Evolutionary conservation across 2,797 vertebrate species (phyloP).

Genomic region (Typhlichthys eigenmanni): DNA sequence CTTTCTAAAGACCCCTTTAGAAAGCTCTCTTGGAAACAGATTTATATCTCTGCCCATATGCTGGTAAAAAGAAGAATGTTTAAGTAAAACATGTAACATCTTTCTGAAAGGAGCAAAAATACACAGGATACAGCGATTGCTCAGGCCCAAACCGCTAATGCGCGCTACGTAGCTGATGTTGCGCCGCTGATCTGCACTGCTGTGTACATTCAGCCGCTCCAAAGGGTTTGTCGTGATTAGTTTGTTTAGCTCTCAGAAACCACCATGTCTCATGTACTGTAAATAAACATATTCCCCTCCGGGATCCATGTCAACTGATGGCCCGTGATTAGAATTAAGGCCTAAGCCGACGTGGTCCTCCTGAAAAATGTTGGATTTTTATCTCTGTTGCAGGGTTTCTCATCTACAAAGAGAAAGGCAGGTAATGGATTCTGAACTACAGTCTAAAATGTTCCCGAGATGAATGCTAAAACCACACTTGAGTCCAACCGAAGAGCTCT

Average conservation of each 20-base stretch:
- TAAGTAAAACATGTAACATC: slow-evolving; percentile 37
- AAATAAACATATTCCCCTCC: slow-evolving; percentile 60
- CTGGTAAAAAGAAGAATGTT: slow-evolving; percentile 43
- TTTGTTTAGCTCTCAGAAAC: slow-evolving; percentile 70
- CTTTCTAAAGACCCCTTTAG: slow-evolving; percentile 5
- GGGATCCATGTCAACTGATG: slow-evolving; percentile 34
- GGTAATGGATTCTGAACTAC: slow-evolving; percentile 11
- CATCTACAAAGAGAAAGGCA: slow-evolving; percentile 8
- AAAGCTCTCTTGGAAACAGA: slow-evolving; percentile 11
- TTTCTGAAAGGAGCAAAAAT: slow-evolving; percentile 59
- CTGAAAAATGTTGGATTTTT: not conserved
- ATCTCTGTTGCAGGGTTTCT: not conserved
- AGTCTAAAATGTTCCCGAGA: too few relatives aligned
- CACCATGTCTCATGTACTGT: slow-evolving; percentile 43
- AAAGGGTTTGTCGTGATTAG: slow-evolving; percentile 61
- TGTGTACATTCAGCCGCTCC: slow-evolving; percentile 57
- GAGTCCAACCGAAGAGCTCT: too few relatives aligned
- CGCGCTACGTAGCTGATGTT: slow-evolving; percentile 41
- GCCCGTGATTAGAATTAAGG: slow-evolving; percentile 46
- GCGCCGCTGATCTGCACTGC: slow-evolving; percentile 25
- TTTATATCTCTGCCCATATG: slow-evolving; percentile 22
- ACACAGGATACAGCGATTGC: slow-evolving; percentile 50
- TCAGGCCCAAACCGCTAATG: slow-evolving; percentile 56
- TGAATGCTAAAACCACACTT: too few relatives aligned
- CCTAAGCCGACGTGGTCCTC: slow-evolving; percentile 1